Evolutionary conservation across 2,888 invertebrate genomes (phyloP).

Genomic region (Nectonema munidae): DNA sequence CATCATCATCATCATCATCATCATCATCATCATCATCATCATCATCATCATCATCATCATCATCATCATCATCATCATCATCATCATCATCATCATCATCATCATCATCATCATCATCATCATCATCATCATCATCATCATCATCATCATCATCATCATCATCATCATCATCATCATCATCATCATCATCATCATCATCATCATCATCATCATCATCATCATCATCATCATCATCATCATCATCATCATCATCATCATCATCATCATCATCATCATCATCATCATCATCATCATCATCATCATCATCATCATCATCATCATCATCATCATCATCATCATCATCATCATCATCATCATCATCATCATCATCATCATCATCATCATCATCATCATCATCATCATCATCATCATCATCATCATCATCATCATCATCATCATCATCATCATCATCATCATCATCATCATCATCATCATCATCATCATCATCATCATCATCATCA

Average conservation of each 20-base stretch:
- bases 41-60: constrained; percentile 2
- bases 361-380: constrained; percentile 1
- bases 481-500: constrained; percentile 2
- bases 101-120: constrained; percentile 1
- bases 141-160: constrained; percentile 1
- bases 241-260: constrained; percentile 7
- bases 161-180: constrained; percentile 1
- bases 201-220: constrained; percentile 7
- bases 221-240: neutral
- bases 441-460: constrained; percentile 2
- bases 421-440: constrained; percentile 1
- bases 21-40: constrained; percentile 6
- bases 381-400: constrained; percentile 2
- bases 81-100: constrained; percentile 6
- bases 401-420: constrained; percentile 2
- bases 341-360: constrained; percentile 1
- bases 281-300: constrained; percentile 2
- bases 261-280: constrained; percentile 1
- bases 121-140: constrained; percentile 6
- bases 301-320: constrained; percentile 1
- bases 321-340: constrained; percentile 7
- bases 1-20: constrained; percentile 1
- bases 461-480: constrained; percentile 1
- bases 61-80: neutral
- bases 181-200: constrained; percentile 1